Percentiles rank a stretch among this genome's conserved stretches.
phyloP scores from a whole-genome alignment of 2,113 vertebrate species.

The Ardeotis arabs region DNA sequence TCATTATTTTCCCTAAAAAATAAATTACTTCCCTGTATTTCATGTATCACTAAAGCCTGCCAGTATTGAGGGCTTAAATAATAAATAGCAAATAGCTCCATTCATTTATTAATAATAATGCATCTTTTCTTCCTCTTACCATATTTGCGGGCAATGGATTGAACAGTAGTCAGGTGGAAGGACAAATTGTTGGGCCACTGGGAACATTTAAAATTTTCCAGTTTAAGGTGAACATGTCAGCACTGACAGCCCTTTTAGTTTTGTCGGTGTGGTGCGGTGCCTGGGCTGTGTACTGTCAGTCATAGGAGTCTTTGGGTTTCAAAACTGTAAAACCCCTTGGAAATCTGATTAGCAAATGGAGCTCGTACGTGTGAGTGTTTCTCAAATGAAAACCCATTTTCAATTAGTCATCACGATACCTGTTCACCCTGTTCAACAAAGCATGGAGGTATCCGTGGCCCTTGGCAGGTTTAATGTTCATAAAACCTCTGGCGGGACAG shows the following conservation, averaged over 20 bases:
- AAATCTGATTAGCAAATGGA: conserved; percentile 39
- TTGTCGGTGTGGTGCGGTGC: neutral
- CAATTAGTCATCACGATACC: neutral
- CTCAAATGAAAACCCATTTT: neutral
- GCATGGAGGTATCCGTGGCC: neutral
- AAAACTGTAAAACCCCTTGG: neutral
- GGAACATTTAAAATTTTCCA: conserved; percentile 77
- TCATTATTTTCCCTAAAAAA: conserved; percentile 88
- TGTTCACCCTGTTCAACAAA: neutral
- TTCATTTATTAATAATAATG: conserved; percentile 86
- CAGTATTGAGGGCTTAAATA: conserved; percentile 80
- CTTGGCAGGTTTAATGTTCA: neutral
- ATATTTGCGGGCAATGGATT: conserved; percentile 58
- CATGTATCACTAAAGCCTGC: conserved; percentile 78
- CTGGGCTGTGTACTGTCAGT: neutral
- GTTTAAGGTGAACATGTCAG: conserved; percentile 66
- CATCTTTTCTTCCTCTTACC: conserved; percentile 67
- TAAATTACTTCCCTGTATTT: conserved; percentile 86
- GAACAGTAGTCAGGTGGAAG: conserved; percentile 71
- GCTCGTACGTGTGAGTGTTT: neutral
- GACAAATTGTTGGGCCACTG: conserved; percentile 75
- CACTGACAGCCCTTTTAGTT: conserved; percentile 62
- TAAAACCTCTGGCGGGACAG: neutral
- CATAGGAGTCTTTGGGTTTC: neutral
- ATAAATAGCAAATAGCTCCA: conserved; percentile 84